These are phyloP conservation scores for Perizoma flavofasciatum DNA, from an alignment of 2,888 invertebrate genomes.

Conservation along the genomic window DNA sequence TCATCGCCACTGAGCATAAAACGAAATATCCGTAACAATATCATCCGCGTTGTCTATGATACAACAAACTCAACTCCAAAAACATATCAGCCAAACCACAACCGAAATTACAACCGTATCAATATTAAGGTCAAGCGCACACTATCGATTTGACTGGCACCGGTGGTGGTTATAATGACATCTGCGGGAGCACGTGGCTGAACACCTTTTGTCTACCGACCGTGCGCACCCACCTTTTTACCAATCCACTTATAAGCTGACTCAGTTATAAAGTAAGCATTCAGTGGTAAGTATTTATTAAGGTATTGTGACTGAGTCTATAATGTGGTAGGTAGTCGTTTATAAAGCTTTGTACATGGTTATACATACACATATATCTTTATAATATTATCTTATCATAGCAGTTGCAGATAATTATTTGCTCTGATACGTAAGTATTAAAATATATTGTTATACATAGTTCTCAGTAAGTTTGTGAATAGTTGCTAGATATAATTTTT, in stretches of 20 bases:
- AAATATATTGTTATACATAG: too few relatives aligned
- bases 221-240: slow-evolving; percentile 65
- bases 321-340: too few relatives aligned
- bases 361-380: too few relatives aligned
- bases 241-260: slow-evolving; percentile 69
- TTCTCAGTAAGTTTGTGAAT: too few relatives aligned
- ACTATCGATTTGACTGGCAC: slow-evolving; percentile 32
- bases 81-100: slow-evolving; percentile 9
- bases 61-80: neutral
- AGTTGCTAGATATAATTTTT: too few relatives aligned
- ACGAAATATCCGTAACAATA: neutral
- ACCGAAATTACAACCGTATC: slow-evolving; percentile 20
- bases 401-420: too few relatives aligned
- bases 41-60: neutral
- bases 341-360: too few relatives aligned
- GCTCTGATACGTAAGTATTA: too few relatives aligned
- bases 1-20: neutral
- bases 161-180: slow-evolving; percentile 48
- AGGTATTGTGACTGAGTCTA: too few relatives aligned
- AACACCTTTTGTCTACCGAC: slow-evolving; percentile 77
- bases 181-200: slow-evolving; percentile 72
- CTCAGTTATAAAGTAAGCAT: slow-evolving; percentile 61
- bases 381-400: too few relatives aligned
- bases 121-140: slow-evolving; percentile 32
- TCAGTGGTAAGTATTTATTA: neutral